Percentiles rank a stretch among this genome's conserved stretches.
These are phyloP conservation scores for Chirona hameri DNA, from an alignment of 2,888 invertebrate genomes.

Conservation along the genomic window DNA sequence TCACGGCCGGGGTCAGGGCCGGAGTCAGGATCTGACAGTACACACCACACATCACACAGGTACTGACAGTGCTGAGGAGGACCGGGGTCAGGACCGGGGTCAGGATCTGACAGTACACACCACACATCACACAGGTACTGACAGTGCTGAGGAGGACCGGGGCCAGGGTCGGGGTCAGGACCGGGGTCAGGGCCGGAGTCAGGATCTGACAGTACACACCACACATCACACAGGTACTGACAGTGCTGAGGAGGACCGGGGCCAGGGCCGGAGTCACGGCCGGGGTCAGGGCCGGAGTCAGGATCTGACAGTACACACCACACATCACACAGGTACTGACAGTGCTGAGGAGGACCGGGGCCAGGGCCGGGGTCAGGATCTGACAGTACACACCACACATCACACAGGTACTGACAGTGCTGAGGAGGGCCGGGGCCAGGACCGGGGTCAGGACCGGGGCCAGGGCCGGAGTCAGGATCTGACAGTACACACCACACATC, in stretches of 20 bases:
- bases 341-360: slow-evolving; percentile 31
- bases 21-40: slow-evolving; percentile 66
- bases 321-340: slow-evolving; percentile 35
- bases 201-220: slow-evolving; percentile 59
- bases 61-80: slow-evolving; percentile 38
- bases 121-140: slow-evolving; percentile 35
- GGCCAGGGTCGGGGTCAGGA: slow-evolving; percentile 27
- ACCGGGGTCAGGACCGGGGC: neutral
- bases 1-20: slow-evolving; percentile 53
- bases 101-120: slow-evolving; percentile 55
- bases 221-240: slow-evolving; percentile 35
- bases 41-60: slow-evolving; percentile 38
- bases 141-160: slow-evolving; percentile 25
- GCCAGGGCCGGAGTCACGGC: neutral
- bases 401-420: slow-evolving; percentile 36
- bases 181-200: slow-evolving; percentile 64
- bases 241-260: slow-evolving; percentile 30
- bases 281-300: slow-evolving; percentile 68
- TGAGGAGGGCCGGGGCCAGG: slow-evolving; percentile 32
- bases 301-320: slow-evolving; percentile 55
- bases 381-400: slow-evolving; percentile 48
- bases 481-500: slow-evolving; percentile 44
- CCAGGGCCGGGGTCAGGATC: slow-evolving; percentile 69
- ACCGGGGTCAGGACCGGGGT: slow-evolving; percentile 29
- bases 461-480: slow-evolving; percentile 80